Percentiles rank a stretch among this genome's conserved stretches.
Evolutionary conservation across 53 echinoderm and acorn worm genomes (phyloP).

Genomic region (Antedon mediterranea): DNA sequence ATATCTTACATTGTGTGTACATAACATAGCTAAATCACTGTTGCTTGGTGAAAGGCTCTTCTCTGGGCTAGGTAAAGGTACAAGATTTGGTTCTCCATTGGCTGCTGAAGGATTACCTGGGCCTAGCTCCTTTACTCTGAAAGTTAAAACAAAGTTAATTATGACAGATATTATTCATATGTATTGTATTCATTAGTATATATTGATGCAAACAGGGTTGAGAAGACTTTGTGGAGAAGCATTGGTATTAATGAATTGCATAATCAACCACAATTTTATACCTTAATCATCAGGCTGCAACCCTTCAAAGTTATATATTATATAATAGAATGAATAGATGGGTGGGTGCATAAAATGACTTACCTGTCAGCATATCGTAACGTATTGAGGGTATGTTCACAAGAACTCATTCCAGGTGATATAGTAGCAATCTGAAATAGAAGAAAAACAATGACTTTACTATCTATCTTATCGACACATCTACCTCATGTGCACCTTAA

Average conservation of each 20-base stretch:
- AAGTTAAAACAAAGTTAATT: background rate
- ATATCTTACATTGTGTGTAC: constrained; percentile 65
- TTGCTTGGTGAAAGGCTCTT: constrained; percentile 76
- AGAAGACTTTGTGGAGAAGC: no score
- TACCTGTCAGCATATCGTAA: constrained; percentile 98
- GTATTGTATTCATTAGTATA: no score
- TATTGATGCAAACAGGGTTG: no score
- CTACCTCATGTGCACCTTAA: no score
- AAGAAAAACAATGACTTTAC: no score
- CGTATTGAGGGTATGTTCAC: constrained; percentile 96
- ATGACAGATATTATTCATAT: no score
- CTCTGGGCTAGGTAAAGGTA: constrained; percentile 54
- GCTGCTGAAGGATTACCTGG: constrained; percentile 35
- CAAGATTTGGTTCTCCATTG: constrained; percentile 23
- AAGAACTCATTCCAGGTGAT: constrained; percentile 94
- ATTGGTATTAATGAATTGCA: background rate
- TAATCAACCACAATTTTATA: background rate
- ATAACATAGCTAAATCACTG: constrained; percentile 82
- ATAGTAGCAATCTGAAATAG: constrained; percentile 82
- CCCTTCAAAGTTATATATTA: no score
- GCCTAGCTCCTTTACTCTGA: constrained; percentile 89
- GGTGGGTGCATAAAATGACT: background rate
- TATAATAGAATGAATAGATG: no score
- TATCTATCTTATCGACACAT: no score
- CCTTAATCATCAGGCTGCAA: no score